Percentiles rank a stretch among this genome's conserved stretches.
Conservation (phyloP, 2,888 invertebrate genomes). For the Amphipyra tragopoginis region DNA sequence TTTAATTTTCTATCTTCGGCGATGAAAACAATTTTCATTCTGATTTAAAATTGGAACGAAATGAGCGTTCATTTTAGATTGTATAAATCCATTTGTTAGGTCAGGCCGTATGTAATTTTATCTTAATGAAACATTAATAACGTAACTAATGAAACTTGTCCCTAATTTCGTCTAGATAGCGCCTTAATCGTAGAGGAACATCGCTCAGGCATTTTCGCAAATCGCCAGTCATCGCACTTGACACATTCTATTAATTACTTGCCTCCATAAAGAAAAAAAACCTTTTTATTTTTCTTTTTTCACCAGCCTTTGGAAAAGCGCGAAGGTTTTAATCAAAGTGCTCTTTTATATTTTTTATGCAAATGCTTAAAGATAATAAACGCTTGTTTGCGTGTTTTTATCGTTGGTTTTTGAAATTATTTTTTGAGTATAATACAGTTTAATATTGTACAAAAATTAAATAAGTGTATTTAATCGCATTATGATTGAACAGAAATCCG, state of each 20-base stretch:
- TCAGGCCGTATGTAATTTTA: background rate
- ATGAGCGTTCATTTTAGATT: background rate
- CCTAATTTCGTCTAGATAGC: conserved; percentile 52
- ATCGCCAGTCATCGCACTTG: conserved; percentile 59
- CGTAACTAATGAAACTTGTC: conserved; percentile 31
- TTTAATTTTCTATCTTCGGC: conserved; percentile 9
- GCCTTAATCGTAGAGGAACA: conserved; percentile 49
- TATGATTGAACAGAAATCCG: no score
- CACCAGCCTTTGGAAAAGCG: conserved; percentile 27
- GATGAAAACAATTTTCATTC: conserved; percentile 6
- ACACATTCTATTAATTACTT: conserved; percentile 63
- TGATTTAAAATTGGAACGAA: conserved; percentile 12
- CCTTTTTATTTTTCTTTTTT: conserved; percentile 41
- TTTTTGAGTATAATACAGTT: no score
- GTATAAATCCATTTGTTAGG: background rate
- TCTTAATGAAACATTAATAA: conserved; percentile 26
- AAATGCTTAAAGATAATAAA: conserved; percentile 44
- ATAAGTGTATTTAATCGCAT: no score
- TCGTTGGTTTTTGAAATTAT: background rate
- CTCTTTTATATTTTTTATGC: conserved; percentile 51
- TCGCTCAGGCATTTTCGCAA: conserved; percentile 41
- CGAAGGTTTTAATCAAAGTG: conserved; percentile 57
- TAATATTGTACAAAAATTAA: no score
- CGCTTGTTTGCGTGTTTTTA: conserved; percentile 24
- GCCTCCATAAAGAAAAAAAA: conserved; percentile 40